Evolutionary conservation across 1,140 invertebrate species (phyloP).

Genomic region (Procambarus virginalis): DNA sequence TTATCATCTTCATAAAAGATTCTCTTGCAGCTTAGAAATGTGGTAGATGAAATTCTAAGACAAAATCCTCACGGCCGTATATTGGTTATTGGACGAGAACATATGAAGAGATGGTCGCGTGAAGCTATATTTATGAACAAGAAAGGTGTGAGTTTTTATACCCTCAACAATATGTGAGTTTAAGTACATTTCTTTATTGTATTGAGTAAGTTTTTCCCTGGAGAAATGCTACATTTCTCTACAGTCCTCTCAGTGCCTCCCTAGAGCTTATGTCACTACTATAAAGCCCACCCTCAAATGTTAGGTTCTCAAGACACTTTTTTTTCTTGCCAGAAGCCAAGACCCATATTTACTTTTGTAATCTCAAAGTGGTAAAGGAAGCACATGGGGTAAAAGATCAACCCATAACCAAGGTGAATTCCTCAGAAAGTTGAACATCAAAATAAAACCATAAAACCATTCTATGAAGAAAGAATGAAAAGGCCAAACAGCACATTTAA

Average conservation of each 20-base stretch:
- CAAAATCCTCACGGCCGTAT: not conserved
- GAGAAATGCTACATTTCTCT: not conserved
- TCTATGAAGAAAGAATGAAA: too few species aligned
- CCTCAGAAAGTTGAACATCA: too few species aligned
- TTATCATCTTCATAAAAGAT: not conserved
- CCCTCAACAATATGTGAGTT: conserved; percentile 49
- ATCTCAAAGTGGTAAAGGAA: too few species aligned
- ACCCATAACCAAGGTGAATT: too few species aligned
- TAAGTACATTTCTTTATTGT: not conserved
- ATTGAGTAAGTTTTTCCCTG: not conserved
- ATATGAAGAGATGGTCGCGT: conserved; percentile 22
- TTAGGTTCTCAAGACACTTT: too few species aligned
- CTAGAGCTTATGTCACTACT: too few species aligned
- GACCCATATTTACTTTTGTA: too few species aligned
- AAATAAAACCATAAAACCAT: too few species aligned
- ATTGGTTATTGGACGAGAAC: conserved; percentile 33
- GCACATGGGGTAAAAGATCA: too few species aligned
- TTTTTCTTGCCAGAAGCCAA: too few species aligned
- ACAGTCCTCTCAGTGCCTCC: not conserved
- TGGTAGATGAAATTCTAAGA: not conserved
- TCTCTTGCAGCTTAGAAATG: conserved; percentile 27
- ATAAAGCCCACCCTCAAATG: too few species aligned
- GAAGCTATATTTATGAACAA: not conserved
- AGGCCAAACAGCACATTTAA: too few species aligned
- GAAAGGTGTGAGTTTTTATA: conserved; percentile 8